These are phyloP conservation scores for Hyles euphorbiae DNA, from an alignment of 1,140 invertebrate species.

Conservation along the genomic window DNA sequence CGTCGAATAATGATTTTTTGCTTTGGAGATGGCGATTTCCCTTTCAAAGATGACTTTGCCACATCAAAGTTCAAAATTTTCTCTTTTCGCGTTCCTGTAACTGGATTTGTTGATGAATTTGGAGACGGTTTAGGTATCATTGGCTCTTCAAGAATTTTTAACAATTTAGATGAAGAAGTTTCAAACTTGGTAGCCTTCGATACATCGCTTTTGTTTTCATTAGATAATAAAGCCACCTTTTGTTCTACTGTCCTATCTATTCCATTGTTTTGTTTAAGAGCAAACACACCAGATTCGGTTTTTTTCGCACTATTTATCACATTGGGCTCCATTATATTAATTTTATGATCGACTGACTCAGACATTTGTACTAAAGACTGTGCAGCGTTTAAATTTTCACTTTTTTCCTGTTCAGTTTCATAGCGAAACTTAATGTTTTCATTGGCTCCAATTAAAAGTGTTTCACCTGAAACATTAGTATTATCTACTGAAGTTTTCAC, in stretches of 20 bases:
- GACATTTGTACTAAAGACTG: conserved; percentile 72
- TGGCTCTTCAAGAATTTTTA: conserved; percentile 71
- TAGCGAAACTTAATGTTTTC: conserved; percentile 43
- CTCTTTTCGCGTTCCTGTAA: conserved; percentile 58
- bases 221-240: conserved; percentile 31
- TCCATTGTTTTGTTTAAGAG: conserved; percentile 24
- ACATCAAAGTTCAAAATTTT: conserved; percentile 71
- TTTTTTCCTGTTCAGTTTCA: conserved; percentile 67
- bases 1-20: conserved; percentile 71
- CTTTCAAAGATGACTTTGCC: conserved; percentile 43
- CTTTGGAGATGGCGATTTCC: conserved; percentile 51
- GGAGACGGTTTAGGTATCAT: conserved; percentile 40
- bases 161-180: conserved; percentile 59
- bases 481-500: conserved; percentile 15
- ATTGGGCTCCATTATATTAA: conserved; percentile 45
- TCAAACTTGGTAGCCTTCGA: conserved; percentile 28
- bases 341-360: conserved; percentile 61
- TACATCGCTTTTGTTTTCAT: conserved; percentile 35
- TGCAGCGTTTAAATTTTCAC: conserved; percentile 69
- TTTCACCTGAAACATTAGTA: conserved; percentile 13
- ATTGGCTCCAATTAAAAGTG: conserved; percentile 27
- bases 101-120: conserved; percentile 43
- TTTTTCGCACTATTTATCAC: conserved; percentile 31
- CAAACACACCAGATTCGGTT: conserved; percentile 8
- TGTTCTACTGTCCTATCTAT: conserved; percentile 29